Evolutionary conservation across 2,888 invertebrate species (phyloP), one percentile per base, ranked within the genome.

Genomic region (Amphiduros pacificus): DNA sequence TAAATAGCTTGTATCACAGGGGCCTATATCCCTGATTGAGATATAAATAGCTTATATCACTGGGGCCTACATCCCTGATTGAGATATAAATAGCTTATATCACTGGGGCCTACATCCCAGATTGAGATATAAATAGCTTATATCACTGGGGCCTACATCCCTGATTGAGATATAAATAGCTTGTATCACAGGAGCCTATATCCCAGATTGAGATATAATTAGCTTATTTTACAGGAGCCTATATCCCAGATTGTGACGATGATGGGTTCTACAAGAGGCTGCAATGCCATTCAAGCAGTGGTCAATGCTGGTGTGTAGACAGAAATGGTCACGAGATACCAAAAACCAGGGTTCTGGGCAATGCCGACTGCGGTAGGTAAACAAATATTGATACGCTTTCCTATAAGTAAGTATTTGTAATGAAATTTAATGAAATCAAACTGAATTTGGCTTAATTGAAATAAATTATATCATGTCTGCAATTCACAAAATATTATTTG

Each of bases 291-390:
- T 88, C 88, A 71, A 90, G 92, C 66, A 90, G 91, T 56, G 92
- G 90, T 64, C 89, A 92, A 81, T 94, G 94, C 85, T 94, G 94
- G 94, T 94, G 93, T 85, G 93, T 93, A 71, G 93, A 94, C 85
- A 89, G 91, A 81, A 93, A 93, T 84, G 94, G 94, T 60, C 54
- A 54, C 24, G 54, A 54, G 36, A 54, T 54, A 20, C 54, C 11
- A n/a, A 36, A 31, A 27, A 54, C 54, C 14, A 31, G 54, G 32
- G 14, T 17, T 9, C 54, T 32, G 22, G 54, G 54, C 17, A 14
- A n/a, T 1, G 22, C 22, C 2, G 54, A 54, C 36, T 54, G 54
- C 24, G 54, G 54, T 54, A 31, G 2, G 53, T 53, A 20, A 36
- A 17, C 11, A 17, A 36, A 36, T 36, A 36, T n/a, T n/a, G n/a